Conservation (phyloP, 2,797 vertebrate species). For the Aselliscus stoliczkanus region DNA sequence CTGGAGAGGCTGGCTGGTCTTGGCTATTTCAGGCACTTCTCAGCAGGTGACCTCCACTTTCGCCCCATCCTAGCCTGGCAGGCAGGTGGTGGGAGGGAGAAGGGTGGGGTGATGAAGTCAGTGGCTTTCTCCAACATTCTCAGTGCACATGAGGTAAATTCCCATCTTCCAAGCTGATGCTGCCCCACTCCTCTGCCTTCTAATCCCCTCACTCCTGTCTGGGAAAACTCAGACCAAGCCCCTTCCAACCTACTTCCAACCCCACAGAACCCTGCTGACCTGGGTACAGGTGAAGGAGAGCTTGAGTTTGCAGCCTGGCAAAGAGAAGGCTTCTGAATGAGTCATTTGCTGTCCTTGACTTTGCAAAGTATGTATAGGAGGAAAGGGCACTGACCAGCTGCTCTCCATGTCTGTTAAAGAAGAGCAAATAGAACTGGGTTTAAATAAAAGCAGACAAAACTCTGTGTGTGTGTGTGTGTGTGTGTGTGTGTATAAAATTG, state of each 20-base stretch:
- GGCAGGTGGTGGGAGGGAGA: rapidly evolving
- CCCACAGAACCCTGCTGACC: neutral
- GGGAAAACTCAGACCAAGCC: neutral
- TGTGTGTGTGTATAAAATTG: neutral
- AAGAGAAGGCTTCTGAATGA: neutral
- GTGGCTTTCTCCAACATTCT: neutral
- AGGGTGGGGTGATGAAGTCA: neutral
- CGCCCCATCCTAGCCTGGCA: neutral
- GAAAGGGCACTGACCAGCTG: neutral
- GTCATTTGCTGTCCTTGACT: neutral
- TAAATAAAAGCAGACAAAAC: neutral
- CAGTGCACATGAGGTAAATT: neutral
- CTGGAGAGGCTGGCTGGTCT: neutral
- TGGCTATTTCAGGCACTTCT: neutral
- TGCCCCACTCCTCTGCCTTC: neutral
- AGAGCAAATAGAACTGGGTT: neutral
- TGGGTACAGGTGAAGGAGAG: neutral
- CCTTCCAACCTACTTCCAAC: neutral
- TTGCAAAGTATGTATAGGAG: neutral
- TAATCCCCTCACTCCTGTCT: neutral
- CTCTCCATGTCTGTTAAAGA: neutral
- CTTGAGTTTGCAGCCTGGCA: neutral
- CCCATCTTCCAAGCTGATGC: neutral
- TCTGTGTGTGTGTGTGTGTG: neutral
- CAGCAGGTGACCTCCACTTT: neutral